Base-by-base conservation (phyloP, 92 coral and sea anemone genomes). In the Parazoanthus darwini region DNA sequence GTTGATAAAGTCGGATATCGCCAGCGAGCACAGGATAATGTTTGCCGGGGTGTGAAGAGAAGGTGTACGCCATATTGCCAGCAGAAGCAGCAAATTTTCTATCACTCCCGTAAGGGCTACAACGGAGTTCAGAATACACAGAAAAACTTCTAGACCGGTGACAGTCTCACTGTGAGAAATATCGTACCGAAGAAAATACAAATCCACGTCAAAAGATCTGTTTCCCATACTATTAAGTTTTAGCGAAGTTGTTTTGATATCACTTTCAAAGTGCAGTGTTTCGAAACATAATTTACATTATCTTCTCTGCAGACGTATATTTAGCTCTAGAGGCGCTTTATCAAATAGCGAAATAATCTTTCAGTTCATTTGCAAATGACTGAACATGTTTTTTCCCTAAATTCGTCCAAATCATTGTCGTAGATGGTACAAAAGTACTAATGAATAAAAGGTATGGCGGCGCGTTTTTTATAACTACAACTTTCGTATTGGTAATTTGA, bases 21-120 rank as follows among this genome's bases (percentile, higher is more conserved):
- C 54, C 74, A 82, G 20, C 18, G 75, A 82, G 23, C 74, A 82
- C 51, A 82, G 56, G 46, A 82, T 82, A 75, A 63, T 82, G 50
- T 82, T 82, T 11, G 73, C 37, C 6, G 86, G 86, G 18, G 50
- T 37, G 26, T 82, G 74, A 8, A 82, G 86, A 66, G 76, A 63
- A 14, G 76, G 4, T 79, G 75, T 82, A 36, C 86, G 76, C 42
- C 33, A 59, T 59, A 59, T 82, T 37, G 86, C 86, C 18, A 39
- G 26, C 8, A 82, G 73, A 2, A 82, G 74, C 13, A 63, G 33
- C 16, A 38, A 3, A 44, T 82, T 82, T 43, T 63, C 86, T 6
- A 65, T 33, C 9, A 74, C 63, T 37, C 15, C 88, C 5, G 42
- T 14, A 20, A 73, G 4, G 37, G 86, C 74, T 6, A 82, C 11